Conservation (phyloP, 1,140 invertebrate species). For the Drosophila ananassae region DNA sequence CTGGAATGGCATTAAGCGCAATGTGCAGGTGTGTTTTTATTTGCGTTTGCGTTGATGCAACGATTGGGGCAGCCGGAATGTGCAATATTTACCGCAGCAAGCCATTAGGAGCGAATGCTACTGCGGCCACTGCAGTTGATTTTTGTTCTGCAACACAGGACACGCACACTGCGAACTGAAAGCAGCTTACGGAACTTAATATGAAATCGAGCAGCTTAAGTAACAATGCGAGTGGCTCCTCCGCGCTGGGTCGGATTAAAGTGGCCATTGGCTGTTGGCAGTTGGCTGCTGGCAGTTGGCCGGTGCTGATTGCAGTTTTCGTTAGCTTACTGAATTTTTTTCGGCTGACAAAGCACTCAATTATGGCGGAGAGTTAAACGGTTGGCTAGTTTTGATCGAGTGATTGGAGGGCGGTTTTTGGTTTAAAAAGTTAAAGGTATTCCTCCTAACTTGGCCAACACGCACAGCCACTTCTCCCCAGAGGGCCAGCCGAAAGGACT, state of each 20-base stretch:
- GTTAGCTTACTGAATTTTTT: slow-evolving; percentile 16
- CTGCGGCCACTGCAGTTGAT: slow-evolving; percentile 16
- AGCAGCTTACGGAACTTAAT: slow-evolving; percentile 40
- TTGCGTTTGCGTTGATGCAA: slow-evolving; percentile 3
- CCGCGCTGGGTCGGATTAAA: slow-evolving; percentile 22
- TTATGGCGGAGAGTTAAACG: slow-evolving; percentile 8
- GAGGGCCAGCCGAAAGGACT: neutral
- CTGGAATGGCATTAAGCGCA: slow-evolving; percentile 10
- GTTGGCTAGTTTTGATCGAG: slow-evolving; percentile 23
- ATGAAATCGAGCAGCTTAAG: slow-evolving; percentile 42
- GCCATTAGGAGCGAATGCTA: neutral
- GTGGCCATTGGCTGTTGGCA: slow-evolving; percentile 5
- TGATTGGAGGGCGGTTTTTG: neutral
- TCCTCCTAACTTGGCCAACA: too few relatives aligned
- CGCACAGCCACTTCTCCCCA: too few relatives aligned
- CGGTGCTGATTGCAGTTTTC: slow-evolving; percentile 13
- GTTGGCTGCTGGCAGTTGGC: slow-evolving; percentile 8
- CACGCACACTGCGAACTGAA: slow-evolving; percentile 26
- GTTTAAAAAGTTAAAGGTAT: neutral
- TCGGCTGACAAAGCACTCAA: slow-evolving; percentile 19
- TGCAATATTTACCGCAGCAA: slow-evolving; percentile 1
- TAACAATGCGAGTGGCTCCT: slow-evolving; percentile 7
- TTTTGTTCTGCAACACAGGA: slow-evolving; percentile 18
- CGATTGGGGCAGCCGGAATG: neutral
- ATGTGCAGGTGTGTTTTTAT: slow-evolving; percentile 19